phyloP scores from a whole-genome alignment of 2,113 vertebrate species.

The Kryptolebias marmoratus region DNA sequence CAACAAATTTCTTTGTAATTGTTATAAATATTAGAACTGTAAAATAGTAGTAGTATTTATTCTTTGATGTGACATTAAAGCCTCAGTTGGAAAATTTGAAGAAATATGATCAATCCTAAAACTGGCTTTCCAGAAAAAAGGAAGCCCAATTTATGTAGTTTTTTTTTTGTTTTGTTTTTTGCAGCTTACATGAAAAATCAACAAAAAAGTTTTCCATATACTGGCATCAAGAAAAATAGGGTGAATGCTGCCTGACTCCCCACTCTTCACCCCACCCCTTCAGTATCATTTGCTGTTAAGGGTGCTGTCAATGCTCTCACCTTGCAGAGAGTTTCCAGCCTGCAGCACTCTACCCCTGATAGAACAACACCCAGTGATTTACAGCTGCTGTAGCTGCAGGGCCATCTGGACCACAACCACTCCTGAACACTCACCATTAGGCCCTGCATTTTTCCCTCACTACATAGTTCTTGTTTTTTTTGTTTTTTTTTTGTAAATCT shows the following conservation, averaged over 20 bases:
- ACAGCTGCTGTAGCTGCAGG: slow-evolving; percentile 65
- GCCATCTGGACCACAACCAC: slow-evolving; percentile 70
- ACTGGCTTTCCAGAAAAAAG: too few relatives aligned
- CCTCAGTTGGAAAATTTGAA: too few relatives aligned
- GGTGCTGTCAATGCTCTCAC: slow-evolving; percentile 60
- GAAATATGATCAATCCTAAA: too few relatives aligned
- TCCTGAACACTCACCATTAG: slow-evolving; percentile 52
- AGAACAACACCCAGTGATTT: slow-evolving; percentile 65
- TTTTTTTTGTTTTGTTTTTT: too few relatives aligned
- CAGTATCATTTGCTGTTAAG: slow-evolving; percentile 57
- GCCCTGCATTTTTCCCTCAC: not conserved
- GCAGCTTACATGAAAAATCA: too few relatives aligned
- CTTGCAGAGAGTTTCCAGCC: slow-evolving; percentile 60
- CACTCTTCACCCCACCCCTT: slow-evolving; percentile 22
- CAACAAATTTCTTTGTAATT: too few relatives aligned
- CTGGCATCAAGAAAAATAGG: slow-evolving; percentile 25
- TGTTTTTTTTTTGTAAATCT: not conserved
- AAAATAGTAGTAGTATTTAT: too few relatives aligned
- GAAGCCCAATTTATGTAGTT: too few relatives aligned
- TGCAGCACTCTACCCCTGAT: slow-evolving; percentile 53
- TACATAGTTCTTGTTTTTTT: not conserved
- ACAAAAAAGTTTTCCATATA: too few relatives aligned
- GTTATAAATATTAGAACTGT: too few relatives aligned
- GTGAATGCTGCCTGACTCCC: slow-evolving; percentile 27
- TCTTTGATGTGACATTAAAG: too few relatives aligned